phyloP scores from a whole-genome alignment of 2,888 invertebrate species.

The Drosophila formosana region DNA sequence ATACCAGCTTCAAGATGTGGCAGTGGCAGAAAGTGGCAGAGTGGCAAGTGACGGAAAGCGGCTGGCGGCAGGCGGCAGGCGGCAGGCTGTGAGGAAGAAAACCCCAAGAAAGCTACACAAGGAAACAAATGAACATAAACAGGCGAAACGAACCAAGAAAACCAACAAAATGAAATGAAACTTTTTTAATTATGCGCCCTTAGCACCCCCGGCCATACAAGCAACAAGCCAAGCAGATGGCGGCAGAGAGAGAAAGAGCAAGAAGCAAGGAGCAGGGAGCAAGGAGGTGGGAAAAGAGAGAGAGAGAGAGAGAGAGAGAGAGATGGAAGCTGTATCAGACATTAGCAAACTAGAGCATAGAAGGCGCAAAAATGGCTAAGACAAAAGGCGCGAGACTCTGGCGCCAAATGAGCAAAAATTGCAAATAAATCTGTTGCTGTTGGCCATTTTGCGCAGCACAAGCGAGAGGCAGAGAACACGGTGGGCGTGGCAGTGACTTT shows the following conservation, averaged over 20 bases:
- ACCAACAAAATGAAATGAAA: conserved; percentile 84
- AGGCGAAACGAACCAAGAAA: conserved; percentile 84
- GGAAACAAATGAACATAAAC: conserved; percentile 78
- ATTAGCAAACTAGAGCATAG: conserved; percentile 61
- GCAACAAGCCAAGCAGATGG: conserved; percentile 31
- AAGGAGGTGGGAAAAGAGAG: conserved; percentile 26
- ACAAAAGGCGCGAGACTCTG: conserved; percentile 67
- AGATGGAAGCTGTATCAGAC: conserved; percentile 26
- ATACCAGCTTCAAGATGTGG: conserved; percentile 31
- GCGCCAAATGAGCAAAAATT: conserved; percentile 78
- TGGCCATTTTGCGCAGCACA: conserved; percentile 64
- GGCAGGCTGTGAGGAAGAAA: conserved; percentile 21
- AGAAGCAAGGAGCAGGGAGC: too few relatives aligned
- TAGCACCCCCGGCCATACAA: conserved; percentile 40
- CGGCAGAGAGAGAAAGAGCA: not conserved
- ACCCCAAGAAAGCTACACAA: conserved; percentile 71
- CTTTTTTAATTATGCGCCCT: conserved; percentile 84
- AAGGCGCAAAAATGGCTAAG: conserved; percentile 69
- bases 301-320: conserved; percentile 2
- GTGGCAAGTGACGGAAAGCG: not conserved
- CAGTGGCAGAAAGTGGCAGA: not conserved
- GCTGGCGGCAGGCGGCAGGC: conserved; percentile 8
- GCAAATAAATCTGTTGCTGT: conserved; percentile 82
- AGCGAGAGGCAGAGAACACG: conserved; percentile 33
- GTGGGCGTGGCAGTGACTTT: conserved; percentile 35